phyloP scores from a whole-genome alignment of 2,888 invertebrate species.

The Melipona bicolor region DNA sequence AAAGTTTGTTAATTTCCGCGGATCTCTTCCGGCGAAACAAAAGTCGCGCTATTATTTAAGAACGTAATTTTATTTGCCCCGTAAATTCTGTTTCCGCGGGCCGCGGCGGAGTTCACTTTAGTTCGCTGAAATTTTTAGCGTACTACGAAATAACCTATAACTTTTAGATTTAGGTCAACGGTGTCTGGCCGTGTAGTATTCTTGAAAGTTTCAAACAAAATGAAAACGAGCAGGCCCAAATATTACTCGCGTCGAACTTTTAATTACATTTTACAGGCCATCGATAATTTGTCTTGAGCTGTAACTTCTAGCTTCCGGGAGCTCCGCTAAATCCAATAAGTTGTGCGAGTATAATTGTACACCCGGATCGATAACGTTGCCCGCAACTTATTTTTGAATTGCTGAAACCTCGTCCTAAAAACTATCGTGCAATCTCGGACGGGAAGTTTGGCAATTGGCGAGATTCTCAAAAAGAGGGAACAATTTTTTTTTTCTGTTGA shows the following conservation, averaged over 20 bases:
- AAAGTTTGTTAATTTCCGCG: conserved; percentile 9
- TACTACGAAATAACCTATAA: conserved; percentile 37
- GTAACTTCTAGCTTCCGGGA: neutral
- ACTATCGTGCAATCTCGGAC: too few species aligned
- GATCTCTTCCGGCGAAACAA: neutral
- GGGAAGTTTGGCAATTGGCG: too few species aligned
- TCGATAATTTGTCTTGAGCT: conserved; percentile 29
- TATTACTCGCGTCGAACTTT: conserved; percentile 36
- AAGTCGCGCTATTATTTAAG: conserved; percentile 22
- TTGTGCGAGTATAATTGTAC: conserved; percentile 15
- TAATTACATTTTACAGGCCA: conserved; percentile 38
- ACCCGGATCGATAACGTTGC: conserved; percentile 14
- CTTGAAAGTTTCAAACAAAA: conserved; percentile 39
- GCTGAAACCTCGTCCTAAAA: neutral
- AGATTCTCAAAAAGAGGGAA: too few species aligned
- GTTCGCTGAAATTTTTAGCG: conserved; percentile 44
- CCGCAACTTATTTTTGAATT: conserved; percentile 17
- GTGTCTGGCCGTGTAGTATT: conserved; percentile 22
- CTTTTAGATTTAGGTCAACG: conserved; percentile 38
- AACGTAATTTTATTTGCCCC: conserved; percentile 23
- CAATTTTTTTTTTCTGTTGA: too few species aligned
- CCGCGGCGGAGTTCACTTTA: conserved; percentile 11
- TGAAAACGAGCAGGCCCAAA: conserved; percentile 35
- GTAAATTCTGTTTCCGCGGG: conserved; percentile 36
- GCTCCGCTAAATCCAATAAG: neutral